phyloP scores from a whole-genome alignment of 2,797 vertebrate species.

The Phrynocephalus guinanensis region DNA sequence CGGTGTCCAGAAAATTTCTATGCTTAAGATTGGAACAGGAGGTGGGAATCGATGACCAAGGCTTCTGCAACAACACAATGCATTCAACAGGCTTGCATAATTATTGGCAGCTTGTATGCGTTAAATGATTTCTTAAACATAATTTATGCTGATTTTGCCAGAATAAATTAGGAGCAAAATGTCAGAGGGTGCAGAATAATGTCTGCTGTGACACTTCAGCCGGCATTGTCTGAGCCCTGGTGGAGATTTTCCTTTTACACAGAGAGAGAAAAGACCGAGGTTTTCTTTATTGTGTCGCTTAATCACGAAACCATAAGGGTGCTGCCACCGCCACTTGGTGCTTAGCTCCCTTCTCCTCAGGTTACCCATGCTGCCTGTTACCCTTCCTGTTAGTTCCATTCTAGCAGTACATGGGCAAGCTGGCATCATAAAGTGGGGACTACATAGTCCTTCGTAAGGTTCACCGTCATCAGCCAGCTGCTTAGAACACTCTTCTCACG shows the following conservation, averaged over 20 bases:
- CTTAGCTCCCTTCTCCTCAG: background rate
- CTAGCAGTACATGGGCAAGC: background rate
- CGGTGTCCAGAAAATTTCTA: background rate
- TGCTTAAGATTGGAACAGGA: background rate
- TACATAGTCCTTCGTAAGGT: background rate
- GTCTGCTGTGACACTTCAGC: background rate
- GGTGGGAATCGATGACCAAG: too few relatives aligned
- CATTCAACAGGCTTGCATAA: background rate
- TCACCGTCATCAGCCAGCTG: background rate
- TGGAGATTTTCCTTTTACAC: background rate
- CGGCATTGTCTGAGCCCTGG: background rate
- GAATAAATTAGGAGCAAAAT: background rate
- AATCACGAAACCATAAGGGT: background rate
- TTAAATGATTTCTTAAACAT: background rate
- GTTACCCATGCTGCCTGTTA: background rate
- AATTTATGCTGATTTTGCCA: slow-evolving; percentile 4
- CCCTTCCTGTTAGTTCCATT: background rate
- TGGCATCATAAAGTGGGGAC: background rate
- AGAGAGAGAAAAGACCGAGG: too few relatives aligned
- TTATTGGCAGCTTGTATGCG: background rate
- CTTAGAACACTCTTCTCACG: too few relatives aligned
- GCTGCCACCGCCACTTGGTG: background rate
- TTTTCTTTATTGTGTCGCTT: background rate
- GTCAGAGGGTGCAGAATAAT: background rate
- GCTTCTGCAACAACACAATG: background rate